Evolutionary conservation across 2,797 vertebrate genomes (phyloP), one percentile per base, ranked within the genome.

Genomic region (Trichosurus vulpecula): DNA sequence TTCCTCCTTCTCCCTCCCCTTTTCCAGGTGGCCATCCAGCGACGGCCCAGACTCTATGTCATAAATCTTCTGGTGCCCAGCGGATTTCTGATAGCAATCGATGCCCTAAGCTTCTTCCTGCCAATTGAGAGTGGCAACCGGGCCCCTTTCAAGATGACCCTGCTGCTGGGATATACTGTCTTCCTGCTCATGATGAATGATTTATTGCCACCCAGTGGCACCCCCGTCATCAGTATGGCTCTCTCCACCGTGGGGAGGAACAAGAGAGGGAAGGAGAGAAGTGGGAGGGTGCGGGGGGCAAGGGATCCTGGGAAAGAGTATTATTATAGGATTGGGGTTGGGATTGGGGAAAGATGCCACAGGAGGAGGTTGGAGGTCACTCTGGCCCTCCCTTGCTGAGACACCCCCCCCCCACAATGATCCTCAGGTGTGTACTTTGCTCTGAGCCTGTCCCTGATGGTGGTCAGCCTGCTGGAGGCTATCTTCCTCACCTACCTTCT

Each of bases 141-240:
- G 0, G 98, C 99, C 93, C 99, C 99, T 58, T 99, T 99, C 97
- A 99, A 99, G 97, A 99, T 99, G 98, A 99, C 99, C 2, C 98
- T 99, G 54, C 99, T 99, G 91, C 96, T 99, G 97, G 99, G 99
- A 89, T 99, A 99, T 98, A 99, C 98, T 0, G 98, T 99, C 91
- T 99, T 99, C 94, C 98, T 99, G 96, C 99, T 99, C 98, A 99
- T 99, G 96, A 99, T 99, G 99, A 99, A 99, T 3, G 98, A 99
- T 97, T 97, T 99, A 97, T 98, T 99, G 92, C 99, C 99, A 47
- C 98, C 99, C 0, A 99, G 99, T 3, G 99, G 99, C 96, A 99
- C 99, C 0, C 99, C 99, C 1, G 98, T 99, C 93, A 99, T 99
- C 97, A 99, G 99, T 99, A 91, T 52, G 93, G 0, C 47, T 19